Base-by-base conservation (phyloP, 2,888 invertebrate genomes). In the Odontocolon sp. region DNA sequence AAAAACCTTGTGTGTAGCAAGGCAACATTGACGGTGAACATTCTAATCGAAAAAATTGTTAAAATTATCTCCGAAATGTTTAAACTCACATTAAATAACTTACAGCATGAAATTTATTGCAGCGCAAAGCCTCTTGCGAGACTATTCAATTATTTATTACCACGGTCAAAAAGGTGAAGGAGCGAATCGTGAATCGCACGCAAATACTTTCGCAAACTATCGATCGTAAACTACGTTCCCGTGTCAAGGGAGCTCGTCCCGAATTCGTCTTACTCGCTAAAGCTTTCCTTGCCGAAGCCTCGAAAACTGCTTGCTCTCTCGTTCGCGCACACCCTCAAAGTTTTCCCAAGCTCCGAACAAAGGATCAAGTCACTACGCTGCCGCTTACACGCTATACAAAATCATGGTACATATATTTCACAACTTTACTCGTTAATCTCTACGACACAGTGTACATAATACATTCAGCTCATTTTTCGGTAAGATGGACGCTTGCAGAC, bases 361-460 rank as follows among this genome's bases (percentile, higher is more conserved):
- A 71, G 47, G 66, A 36, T 67, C 54, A 47, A 71, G 42, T 36
- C 21, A 23, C 33, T 9, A 18, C 23, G 8, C 31, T 50, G 36
- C 18, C 23, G 16, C 45, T 61, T 45, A 8, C 21, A 47, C 38
- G 64, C 28, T 56, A 47, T 47, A 66, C 61, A 61, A 70, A 70
- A 76, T 71, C 40, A 8, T 59, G 47, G 16, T 36, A 40, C 66
- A 14, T 14, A 23, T 57, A 40, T 71, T 66, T 75, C 38, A 50
- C 33, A 61, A 71, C 54, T 76, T 71, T 66, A 23, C 42, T 52
- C 76, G 70, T 71, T 71, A 61, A 71, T 76, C 70, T 61, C 47
- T 11, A 38, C 23, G 36, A 45, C 42, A 47, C 59, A 33, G 28
- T 64, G 47, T 23, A 14, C 3, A n/a, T n/a, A n/a, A n/a, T n/a